These are phyloP conservation scores for Emys orbicularis DNA, from an alignment of 2,797 vertebrate species.

Conservation along the genomic window DNA sequence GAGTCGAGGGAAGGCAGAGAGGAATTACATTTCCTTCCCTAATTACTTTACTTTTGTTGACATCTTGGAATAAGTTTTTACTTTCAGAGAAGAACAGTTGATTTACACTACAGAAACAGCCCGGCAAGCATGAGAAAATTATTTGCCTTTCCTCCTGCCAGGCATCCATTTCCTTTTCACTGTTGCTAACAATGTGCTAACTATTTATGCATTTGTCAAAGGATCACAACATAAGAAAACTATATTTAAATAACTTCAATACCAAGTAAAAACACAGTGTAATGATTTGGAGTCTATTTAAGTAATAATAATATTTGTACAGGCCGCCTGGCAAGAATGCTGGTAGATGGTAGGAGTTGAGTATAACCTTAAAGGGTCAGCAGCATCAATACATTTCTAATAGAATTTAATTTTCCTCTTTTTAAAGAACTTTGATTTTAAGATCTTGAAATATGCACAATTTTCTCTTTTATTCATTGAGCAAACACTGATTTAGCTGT, in stretches of 20 bases:
- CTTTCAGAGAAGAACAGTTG: slow-evolving; percentile 70
- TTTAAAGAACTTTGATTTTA: slow-evolving; percentile 35
- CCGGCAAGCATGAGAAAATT: slow-evolving; percentile 76
- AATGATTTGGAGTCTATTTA: slow-evolving; percentile 73
- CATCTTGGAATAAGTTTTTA: slow-evolving; percentile 72
- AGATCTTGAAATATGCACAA: neutral
- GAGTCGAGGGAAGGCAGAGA: slow-evolving; percentile 40
- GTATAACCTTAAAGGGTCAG: slow-evolving; percentile 34
- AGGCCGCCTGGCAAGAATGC: slow-evolving; percentile 53
- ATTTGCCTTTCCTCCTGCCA: slow-evolving; percentile 75
- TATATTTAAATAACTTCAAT: slow-evolving; percentile 72
- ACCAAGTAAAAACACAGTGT: slow-evolving; percentile 72
- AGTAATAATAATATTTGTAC: slow-evolving; percentile 75
- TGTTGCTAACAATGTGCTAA: slow-evolving; percentile 73
- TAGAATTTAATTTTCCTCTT: slow-evolving; percentile 33
- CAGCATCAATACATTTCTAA: slow-evolving; percentile 26
- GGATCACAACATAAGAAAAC: slow-evolving; percentile 64
- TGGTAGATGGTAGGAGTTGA: slow-evolving; percentile 42
- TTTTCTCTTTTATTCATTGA: neutral
- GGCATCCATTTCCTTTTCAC: slow-evolving; percentile 73
- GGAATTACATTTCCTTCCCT: slow-evolving; percentile 72
- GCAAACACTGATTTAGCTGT: neutral
- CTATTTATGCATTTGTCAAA: slow-evolving; percentile 76
- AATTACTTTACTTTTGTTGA: slow-evolving; percentile 74
- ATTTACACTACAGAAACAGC: slow-evolving; percentile 73